Evolutionary conservation across 2,888 invertebrate species (phyloP), one percentile per base, ranked within the genome.

Genomic region (Maniola hyperantus): DNA sequence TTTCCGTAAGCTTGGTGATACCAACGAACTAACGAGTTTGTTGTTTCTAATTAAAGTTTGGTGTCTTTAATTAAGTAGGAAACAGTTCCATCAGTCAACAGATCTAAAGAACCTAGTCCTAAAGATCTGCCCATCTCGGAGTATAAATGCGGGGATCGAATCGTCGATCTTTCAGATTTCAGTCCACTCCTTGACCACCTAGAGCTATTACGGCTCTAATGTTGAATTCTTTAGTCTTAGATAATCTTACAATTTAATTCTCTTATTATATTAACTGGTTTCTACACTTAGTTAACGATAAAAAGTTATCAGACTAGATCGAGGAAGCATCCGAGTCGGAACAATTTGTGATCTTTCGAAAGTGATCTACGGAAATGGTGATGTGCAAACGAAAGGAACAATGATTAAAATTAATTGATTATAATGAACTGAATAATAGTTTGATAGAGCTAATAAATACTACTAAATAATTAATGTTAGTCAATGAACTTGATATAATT

Each of bases 261-360:
- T 26, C 2, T 33, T 15, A 46, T 15, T 7, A 15, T 6, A 46
- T 15, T 6, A 6, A n/a, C 6, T 15, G 6, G n/a, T 46, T 1
- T 8, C 7, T 15, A 46, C 7, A 15, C 6, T 44, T 44, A 44
- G 44, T n/a, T 44, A 55, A 39, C 11, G 11, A 58, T 6, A 36
- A 48, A 36, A 48, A 67, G 54, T 67, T 68, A 67, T 65, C 59
- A 70, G 62, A 69, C 50, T 67, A 64, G 44, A 65, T 62, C 54
- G 36, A 34, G 34, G 54, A n/a, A 10, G 8, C n/a, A 5, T 15
- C 65, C 26, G 63, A 63, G 57, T 48, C 48, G 62, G 65, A 67
- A 70, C 67, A 50, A 48, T 60, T 68, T 65, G 61, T 69, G 67
- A 69, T 67, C 62, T 58, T 69, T 57, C 58, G 69, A 69, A 69